phyloP scores from a whole-genome alignment of 2,797 vertebrate species.

The Buphagus erythrorhynchus region DNA sequence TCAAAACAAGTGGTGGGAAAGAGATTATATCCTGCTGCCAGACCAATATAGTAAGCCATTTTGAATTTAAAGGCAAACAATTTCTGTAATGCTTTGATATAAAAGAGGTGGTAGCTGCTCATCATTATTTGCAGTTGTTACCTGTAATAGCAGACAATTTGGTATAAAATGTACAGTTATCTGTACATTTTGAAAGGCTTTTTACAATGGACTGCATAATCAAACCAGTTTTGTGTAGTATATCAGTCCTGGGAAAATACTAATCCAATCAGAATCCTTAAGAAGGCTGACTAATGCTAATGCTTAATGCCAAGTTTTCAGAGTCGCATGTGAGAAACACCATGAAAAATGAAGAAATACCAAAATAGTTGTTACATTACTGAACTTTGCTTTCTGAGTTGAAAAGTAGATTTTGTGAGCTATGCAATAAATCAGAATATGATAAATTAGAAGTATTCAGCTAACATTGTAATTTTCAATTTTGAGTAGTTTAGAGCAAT shows the following conservation, averaged over 20 bases:
- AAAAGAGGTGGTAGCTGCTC: neutral
- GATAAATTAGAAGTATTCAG: neutral
- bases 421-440: neutral
- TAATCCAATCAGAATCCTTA: neutral
- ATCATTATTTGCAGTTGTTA: neutral
- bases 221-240: neutral
- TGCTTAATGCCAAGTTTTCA: neutral
- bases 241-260: neutral
- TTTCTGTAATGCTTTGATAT: neutral
- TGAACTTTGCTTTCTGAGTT: neutral
- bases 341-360: neutral
- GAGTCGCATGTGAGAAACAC: neutral
- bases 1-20: neutral
- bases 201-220: neutral
- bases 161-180: neutral
- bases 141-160: neutral
- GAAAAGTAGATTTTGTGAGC: neutral
- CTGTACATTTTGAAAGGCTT: neutral
- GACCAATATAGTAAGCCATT: neutral
- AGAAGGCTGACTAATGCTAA: neutral
- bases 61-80: neutral
- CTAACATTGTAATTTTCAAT: neutral
- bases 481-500: neutral
- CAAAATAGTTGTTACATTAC: neutral
- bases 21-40: neutral